Evolutionary conservation across 2,888 invertebrate species (phyloP), one percentile per base, ranked within the genome.

Genomic region (Hirtodrosophila confusa): DNA sequence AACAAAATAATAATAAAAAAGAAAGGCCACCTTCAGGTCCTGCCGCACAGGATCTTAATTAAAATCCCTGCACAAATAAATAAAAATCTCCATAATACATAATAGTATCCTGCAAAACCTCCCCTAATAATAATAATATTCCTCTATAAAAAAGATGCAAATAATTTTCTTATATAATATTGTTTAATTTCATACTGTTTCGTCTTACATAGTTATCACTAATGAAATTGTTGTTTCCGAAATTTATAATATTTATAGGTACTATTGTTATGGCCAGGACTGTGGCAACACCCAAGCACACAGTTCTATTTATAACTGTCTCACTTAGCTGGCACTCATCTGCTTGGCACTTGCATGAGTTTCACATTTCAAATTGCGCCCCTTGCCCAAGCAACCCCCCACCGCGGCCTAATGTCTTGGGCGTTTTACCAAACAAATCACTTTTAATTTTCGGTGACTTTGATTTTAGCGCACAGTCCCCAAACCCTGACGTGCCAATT

Each of bases 371-470:
- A 72, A 78, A 69, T 71, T 66, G 51, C 29, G 37, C 8, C 36
- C 4, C 31, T n/a, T 24, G 27, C 29, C 36, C 37, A 6, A 33
- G 33, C 6, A 11, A 7, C 4, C 36, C 27, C 43, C 39, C 41
- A 4, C 37, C 23, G 41, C 47, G 29, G 65, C 49, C 64, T 75
- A 78, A 80, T 83, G 73, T 80, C 75, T 79, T 78, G 73, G 75
- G 88, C 67, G 86, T 88, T 84, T 84, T 84, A 62, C 77, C 84
- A 88, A 84, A 88, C 88, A 88, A 88, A 86, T 85, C 88, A 88
- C 87, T 87, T 88, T 88, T 86, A 86, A 86, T 86, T 86, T 86
- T 86, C 68, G 74, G 78, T 84, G 88, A 86, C 88, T 86, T 86
- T 88, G 85, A 88, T 87, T 88, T 88, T 86, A 80, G 61, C 58